Evolutionary conservation across 2,797 vertebrate genomes (phyloP).

Genomic region (Sebastes oblongus): DNA sequence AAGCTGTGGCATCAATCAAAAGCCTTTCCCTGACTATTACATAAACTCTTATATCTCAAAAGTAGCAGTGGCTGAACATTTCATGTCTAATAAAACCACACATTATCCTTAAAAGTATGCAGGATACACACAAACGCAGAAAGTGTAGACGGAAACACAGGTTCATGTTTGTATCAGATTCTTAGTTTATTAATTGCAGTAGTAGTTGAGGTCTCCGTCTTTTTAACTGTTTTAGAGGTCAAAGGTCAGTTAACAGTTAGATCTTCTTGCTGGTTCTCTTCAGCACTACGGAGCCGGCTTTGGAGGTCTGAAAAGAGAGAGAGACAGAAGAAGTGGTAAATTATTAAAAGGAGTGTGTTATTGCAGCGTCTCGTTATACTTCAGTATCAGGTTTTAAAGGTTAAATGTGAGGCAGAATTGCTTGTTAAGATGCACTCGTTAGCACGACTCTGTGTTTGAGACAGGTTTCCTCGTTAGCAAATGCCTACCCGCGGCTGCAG

Average conservation of each 20-base stretch:
- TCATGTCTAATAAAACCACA: neutral
- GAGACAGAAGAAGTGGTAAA: neutral
- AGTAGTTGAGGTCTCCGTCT: slow-evolving; percentile 23
- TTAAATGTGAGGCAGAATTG: neutral
- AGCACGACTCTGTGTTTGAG: neutral
- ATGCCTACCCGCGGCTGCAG: neutral
- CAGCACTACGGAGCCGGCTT: slow-evolving; percentile 69
- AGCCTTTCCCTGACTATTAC: neutral
- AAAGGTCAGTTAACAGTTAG: slow-evolving; percentile 51
- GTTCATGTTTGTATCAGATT: slow-evolving; percentile 9
- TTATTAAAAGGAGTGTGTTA: neutral
- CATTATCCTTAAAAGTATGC: neutral
- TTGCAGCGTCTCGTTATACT: neutral
- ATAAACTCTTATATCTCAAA: neutral
- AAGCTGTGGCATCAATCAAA: neutral
- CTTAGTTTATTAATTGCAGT: slow-evolving; percentile 57
- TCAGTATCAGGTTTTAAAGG: neutral
- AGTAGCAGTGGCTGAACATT: neutral
- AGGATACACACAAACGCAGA: neutral
- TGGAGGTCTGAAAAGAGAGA: slow-evolving; percentile 70
- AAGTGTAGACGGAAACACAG: neutral
- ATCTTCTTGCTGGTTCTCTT: slow-evolving; percentile 83
- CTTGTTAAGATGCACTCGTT: neutral
- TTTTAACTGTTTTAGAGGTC: slow-evolving; percentile 24
- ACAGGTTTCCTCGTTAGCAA: slow-evolving; percentile 10